A percentile compares a stretch with the other conserved stretches of the same genome.
phyloP scores from a whole-genome alignment of 2,113 vertebrate species.

The Monarcha castaneiventris region DNA sequence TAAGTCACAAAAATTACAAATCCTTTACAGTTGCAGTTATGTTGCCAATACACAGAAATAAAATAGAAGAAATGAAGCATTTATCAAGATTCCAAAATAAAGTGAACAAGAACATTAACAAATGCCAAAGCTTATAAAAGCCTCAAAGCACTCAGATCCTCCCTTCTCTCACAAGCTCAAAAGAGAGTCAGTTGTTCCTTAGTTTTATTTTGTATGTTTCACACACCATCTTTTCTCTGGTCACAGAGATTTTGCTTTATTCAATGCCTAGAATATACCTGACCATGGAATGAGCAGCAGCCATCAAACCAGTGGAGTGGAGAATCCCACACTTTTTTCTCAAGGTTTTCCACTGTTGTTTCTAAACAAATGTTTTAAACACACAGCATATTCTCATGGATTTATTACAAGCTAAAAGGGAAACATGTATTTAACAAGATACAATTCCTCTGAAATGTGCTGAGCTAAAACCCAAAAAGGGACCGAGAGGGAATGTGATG shows the following conservation, averaged over 20 bases:
- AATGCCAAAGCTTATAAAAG: background rate
- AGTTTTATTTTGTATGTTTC: background rate
- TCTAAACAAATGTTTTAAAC: background rate
- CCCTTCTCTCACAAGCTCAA: background rate
- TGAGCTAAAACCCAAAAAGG: background rate
- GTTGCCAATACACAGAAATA: conserved; percentile 4
- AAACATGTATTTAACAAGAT: background rate
- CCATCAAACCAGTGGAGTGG: background rate
- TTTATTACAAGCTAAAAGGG: background rate
- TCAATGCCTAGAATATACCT: background rate
- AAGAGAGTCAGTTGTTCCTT: background rate
- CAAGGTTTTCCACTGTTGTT: background rate
- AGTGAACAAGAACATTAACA: background rate
- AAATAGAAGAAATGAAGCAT: conserved; percentile 4
- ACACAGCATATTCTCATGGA: background rate
- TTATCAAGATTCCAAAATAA: conserved; percentile 20
- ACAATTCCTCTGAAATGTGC: background rate
- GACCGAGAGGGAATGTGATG: background rate
- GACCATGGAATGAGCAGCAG: background rate
- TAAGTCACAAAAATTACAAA: background rate
- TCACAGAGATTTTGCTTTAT: background rate
- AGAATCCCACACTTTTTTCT: background rate
- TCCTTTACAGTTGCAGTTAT: background rate
- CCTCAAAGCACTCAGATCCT: background rate
- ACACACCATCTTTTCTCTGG: background rate